phyloP scores from a whole-genome alignment of 2,888 invertebrate species.

The Chaetogeoica ovagalla region DNA sequence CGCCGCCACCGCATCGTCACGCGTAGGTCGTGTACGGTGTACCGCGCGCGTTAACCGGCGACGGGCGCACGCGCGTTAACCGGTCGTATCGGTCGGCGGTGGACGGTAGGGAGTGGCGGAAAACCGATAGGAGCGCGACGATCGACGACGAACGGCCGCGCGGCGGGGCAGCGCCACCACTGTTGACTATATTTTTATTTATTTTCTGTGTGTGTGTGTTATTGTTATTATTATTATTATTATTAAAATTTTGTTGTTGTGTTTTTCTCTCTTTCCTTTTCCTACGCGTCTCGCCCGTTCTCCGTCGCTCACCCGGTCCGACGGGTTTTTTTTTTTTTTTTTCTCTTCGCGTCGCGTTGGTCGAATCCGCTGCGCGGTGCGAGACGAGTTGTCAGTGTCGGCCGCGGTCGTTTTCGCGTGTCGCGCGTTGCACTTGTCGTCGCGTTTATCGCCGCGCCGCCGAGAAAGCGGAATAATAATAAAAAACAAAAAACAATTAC shows the following conservation, averaged over 20 bases:
- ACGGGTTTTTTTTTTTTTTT: too few relatives aligned
- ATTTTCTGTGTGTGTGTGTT: slow-evolving; percentile 24
- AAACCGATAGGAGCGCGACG: neutral
- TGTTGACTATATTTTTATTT: slow-evolving; percentile 42
- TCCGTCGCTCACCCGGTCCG: neutral
- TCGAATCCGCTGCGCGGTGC: neutral
- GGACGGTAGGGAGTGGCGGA: neutral
- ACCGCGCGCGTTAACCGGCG: too few relatives aligned
- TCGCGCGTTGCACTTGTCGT: neutral
- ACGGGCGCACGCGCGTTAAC: too few relatives aligned
- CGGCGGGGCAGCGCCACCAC: slow-evolving; percentile 22
- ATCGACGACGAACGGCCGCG: neutral
- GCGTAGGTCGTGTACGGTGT: too few relatives aligned
- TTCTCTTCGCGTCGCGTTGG: neutral
- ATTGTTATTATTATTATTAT: slow-evolving; percentile 45
- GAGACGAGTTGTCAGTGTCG: neutral
- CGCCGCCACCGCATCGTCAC: neutral
- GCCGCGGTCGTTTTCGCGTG: too few relatives aligned
- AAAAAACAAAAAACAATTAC: too few relatives aligned
- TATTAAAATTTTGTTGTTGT: slow-evolving; percentile 16
- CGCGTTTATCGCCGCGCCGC: neutral
- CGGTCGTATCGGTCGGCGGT: neutral
- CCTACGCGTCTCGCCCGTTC: neutral
- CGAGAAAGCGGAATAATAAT: too few relatives aligned
- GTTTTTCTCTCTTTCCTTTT: neutral